Evolutionary conservation across 2,888 invertebrate species (phyloP), one percentile per base, ranked within the genome.

Genomic region (Cephus spinipes): DNA sequence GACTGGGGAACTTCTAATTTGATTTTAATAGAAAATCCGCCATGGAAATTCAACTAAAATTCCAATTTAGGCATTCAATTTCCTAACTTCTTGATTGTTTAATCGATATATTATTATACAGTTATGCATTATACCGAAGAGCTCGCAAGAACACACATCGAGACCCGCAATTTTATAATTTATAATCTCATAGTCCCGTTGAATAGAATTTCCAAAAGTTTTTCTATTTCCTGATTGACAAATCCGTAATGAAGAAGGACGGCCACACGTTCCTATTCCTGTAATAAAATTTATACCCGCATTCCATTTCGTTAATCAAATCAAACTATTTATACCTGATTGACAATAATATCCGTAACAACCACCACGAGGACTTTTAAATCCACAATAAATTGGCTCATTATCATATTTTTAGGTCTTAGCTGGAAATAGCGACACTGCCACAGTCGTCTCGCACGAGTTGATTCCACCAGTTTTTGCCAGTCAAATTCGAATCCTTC

Each of bases 401-500:
- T 23, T 40, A 40, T 12, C 23, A 55, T 55, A 80, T 83, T 90
- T 93, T 55, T 93, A 96, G 96, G 94, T 96, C 78, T 92, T 96
- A 85, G 92, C 93, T 35, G 96, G 95, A 11, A 96, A 96, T 91
- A 94, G 93, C 81, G 96, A 96, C 91, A 96, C 96, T 0, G 94
- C 95, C 80, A 94, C 94, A 0, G 94, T 95, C 23, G 95, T 95
- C 76, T 93, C 94, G 77, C 94, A 95, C 83, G 93, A 94, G 80
- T 92, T 96, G 82, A 93, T 94, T 87, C 96, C 96, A 4, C 94
- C 95, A 12, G 94, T 96, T 81, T 94, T 96, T 83, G 96, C 96
- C 32, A 94, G 94, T 83, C 93, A 94, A 88, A 93, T 96, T 74
- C 93, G 96, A 75, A 93, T 96, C 81, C 92, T 96, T 78, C 96